Conservation (phyloP, 2,113 vertebrate genomes). For the Phasianus colchicus region DNA sequence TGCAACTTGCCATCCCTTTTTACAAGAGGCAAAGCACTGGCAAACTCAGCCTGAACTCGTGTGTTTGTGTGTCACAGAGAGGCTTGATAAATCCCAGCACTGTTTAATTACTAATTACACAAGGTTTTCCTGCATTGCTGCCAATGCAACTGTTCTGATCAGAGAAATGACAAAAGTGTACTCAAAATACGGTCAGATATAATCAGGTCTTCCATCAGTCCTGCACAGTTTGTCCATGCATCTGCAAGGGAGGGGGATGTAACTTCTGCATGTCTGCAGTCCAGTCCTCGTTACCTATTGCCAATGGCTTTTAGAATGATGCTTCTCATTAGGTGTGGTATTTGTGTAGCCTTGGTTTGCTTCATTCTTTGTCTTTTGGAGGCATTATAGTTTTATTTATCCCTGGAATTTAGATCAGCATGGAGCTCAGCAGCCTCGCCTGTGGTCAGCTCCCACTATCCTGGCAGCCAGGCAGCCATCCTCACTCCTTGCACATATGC, state of each 20-base stretch:
- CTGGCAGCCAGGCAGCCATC: not conserved
- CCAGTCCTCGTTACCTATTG: not conserved
- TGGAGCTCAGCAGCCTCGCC: not conserved
- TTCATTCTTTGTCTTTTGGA: not conserved
- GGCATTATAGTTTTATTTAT: not conserved
- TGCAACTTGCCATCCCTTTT: not conserved
- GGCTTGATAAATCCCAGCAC: not conserved
- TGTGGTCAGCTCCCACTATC: not conserved
- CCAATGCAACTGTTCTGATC: not conserved
- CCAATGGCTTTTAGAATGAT: not conserved
- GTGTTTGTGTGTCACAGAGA: not conserved
- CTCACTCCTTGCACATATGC: fast-evolving
- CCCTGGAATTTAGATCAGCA: not conserved
- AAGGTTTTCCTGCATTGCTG: not conserved
- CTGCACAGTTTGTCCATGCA: not conserved
- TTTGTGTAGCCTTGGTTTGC: not conserved
- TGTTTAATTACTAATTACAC: not conserved
- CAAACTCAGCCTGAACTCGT: not conserved
- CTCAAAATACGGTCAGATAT: not conserved
- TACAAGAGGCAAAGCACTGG: not conserved
- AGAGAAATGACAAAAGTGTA: not conserved
- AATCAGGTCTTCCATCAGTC: not conserved
- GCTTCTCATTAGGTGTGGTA: not conserved
- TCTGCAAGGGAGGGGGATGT: not conserved
- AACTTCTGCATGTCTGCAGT: not conserved